These are phyloP conservation scores for Centropus unirufus DNA, from an alignment of 2,113 vertebrate species.

Conservation along the genomic window DNA sequence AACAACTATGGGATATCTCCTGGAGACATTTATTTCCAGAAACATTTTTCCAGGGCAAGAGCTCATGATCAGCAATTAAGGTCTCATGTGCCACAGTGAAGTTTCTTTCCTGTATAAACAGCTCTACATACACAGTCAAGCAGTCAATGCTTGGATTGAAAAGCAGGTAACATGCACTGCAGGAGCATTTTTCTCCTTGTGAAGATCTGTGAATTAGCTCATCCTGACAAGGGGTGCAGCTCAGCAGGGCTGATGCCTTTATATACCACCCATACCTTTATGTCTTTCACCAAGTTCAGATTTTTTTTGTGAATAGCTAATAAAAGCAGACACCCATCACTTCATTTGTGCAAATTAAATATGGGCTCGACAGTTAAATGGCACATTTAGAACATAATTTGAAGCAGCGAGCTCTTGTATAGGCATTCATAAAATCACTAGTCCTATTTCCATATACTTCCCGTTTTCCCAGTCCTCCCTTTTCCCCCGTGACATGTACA, in stretches of 20 bases:
- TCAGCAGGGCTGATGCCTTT: background rate
- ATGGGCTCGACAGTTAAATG: background rate
- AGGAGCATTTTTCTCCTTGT: background rate
- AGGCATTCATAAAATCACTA: background rate
- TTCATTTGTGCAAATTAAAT: background rate
- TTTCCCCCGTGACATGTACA: background rate
- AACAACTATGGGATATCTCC: background rate
- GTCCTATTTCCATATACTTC: background rate
- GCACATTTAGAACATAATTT: background rate
- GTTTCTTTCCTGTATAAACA: background rate
- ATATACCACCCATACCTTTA: background rate
- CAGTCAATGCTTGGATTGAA: background rate
- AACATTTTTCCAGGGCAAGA: background rate
- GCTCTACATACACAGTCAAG: background rate
- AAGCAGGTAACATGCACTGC: background rate
- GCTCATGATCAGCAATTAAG: background rate
- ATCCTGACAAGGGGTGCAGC: background rate
- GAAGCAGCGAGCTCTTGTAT: background rate
- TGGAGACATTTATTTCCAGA: background rate
- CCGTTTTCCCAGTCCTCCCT: background rate
- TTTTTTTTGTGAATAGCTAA: background rate
- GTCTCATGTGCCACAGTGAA: background rate
- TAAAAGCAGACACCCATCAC: background rate
- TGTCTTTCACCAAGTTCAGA: background rate
- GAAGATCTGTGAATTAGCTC: background rate